Percentiles rank a stretch among this genome's conserved stretches.
These are phyloP conservation scores for Discoglossus pictus DNA, from an alignment of 2,797 vertebrate species.

Conservation along the genomic window DNA sequence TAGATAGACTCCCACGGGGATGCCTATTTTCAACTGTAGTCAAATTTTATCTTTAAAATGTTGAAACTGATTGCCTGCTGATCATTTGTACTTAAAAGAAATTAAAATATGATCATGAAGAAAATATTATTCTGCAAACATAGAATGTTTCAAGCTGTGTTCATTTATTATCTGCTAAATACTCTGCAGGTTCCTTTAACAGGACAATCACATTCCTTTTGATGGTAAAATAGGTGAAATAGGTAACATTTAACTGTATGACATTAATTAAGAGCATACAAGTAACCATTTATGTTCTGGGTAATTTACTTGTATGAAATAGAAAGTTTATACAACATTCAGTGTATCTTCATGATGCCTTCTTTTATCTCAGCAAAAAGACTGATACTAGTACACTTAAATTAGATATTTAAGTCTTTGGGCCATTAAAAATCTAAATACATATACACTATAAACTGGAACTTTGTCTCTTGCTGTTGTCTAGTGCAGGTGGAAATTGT, in stretches of 20 bases:
- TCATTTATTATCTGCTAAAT: conserved; percentile 61
- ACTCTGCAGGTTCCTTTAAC: conserved; percentile 46
- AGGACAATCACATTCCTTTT: conserved; percentile 16
- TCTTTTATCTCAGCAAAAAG: no score
- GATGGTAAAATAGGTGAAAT: conserved; percentile 4
- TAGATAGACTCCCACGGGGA: conserved; percentile 65
- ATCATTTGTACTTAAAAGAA: conserved; percentile 63
- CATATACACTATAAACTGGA: no score
- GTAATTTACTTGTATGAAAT: no score
- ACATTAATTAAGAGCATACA: conserved; percentile 19
- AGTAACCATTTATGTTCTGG: neutral
- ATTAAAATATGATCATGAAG: conserved; percentile 58
- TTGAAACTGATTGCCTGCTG: conserved; percentile 66
- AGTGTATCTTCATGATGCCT: no score
- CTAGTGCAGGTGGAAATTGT: no score
- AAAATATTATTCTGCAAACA: conserved; percentile 39
- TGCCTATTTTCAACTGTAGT: conserved; percentile 60
- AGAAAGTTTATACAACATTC: no score
- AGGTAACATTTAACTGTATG: conserved; percentile 9
- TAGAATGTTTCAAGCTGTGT: conserved; percentile 53
- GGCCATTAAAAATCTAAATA: no score
- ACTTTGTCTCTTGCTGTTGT: no score
- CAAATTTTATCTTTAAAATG: conserved; percentile 64
- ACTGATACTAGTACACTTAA: no score
- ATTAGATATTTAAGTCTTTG: no score